Conservation (phyloP, 2,797 vertebrate species). For the Melanotaenia trifasciata region DNA sequence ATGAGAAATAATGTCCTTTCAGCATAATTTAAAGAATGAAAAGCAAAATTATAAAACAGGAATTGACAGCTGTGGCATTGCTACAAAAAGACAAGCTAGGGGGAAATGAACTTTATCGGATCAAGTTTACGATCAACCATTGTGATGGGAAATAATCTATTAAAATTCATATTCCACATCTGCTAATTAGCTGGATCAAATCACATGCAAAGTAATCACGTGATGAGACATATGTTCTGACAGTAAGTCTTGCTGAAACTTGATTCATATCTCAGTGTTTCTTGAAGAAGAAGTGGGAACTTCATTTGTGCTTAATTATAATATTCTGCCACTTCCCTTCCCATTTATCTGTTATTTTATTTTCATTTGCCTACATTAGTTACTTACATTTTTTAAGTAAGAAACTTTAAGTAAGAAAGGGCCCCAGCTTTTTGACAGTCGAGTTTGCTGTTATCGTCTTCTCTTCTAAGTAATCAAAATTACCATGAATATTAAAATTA, state of each 20-base stretch:
- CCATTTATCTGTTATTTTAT: neutral
- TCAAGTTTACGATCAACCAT: neutral
- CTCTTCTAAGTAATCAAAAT: too few species aligned
- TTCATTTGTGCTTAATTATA: neutral
- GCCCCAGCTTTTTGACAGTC: neutral
- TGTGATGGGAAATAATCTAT: neutral
- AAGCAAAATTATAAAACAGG: too few species aligned
- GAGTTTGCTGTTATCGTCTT: neutral
- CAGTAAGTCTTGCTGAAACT: constrained; percentile 13
- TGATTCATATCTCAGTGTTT: neutral
- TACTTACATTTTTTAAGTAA: neutral
- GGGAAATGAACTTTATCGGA: neutral
- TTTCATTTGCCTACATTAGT: too few species aligned
- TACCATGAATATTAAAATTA: neutral
- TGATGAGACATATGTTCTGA: neutral
- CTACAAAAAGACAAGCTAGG: neutral
- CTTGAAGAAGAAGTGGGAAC: constrained; percentile 41
- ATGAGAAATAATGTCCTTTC: neutral
- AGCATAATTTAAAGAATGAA: neutral
- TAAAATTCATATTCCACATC: neutral
- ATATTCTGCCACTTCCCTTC: neutral
- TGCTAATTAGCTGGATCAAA: neutral
- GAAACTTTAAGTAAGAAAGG: neutral
- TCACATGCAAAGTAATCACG: neutral
- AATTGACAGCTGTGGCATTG: neutral